Evolutionary conservation across 2,797 vertebrate species (phyloP).

Genomic region (Acanthurus lineatus): DNA sequence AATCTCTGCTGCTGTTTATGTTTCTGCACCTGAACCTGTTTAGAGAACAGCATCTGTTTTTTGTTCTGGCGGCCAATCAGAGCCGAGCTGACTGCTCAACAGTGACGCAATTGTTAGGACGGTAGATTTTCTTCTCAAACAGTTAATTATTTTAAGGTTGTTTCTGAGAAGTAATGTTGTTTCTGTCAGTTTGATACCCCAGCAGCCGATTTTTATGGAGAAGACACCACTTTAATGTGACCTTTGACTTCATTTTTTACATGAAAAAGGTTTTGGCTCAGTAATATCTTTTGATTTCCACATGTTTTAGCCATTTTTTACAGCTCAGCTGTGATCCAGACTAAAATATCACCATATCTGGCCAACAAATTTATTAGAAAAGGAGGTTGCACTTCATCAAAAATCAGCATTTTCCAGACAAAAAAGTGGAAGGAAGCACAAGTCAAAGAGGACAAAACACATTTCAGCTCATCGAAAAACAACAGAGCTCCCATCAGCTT

Average conservation of each 20-base stretch:
- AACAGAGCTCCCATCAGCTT: too few relatives aligned
- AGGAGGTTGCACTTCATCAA: too few relatives aligned
- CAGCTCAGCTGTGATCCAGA: too few relatives aligned
- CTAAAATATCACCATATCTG: too few relatives aligned
- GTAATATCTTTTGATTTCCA: too few relatives aligned
- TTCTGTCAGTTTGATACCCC: neutral
- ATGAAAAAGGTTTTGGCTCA: too few relatives aligned
- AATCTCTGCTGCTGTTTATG: neutral
- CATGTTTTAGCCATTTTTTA: too few relatives aligned
- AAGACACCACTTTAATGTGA: neutral
- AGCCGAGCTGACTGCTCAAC: neutral
- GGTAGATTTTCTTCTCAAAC: neutral
- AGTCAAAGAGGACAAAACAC: too few relatives aligned
- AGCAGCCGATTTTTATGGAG: neutral
- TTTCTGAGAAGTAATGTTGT: neutral
- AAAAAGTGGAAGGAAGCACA: too few relatives aligned
- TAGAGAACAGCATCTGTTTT: neutral
- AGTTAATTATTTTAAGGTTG: neutral
- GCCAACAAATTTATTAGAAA: too few relatives aligned
- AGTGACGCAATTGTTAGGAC: neutral
- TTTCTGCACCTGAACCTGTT: neutral
- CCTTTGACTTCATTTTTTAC: neutral
- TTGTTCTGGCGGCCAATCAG: neutral
- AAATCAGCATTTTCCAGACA: too few relatives aligned
- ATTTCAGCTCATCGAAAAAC: too few relatives aligned